Base-by-base conservation (phyloP, 2,797 vertebrate genomes). In the Heterohyrax brucei region DNA sequence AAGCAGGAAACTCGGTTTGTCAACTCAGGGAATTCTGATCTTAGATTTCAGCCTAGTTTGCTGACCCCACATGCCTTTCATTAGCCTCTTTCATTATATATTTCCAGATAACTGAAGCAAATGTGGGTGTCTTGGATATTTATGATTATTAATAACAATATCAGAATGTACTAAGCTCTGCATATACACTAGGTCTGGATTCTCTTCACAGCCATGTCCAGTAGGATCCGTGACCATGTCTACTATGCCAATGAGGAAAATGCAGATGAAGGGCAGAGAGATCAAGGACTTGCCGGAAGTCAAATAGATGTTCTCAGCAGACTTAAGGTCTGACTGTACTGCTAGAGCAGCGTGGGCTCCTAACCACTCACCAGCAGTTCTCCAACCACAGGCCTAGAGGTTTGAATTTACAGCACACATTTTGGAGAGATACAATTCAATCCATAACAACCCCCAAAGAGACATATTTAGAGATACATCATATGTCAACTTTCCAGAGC, bases 401-500 rank as follows among this genome's bases (percentile, higher is more conserved):
- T 56, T 56, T 14, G 12, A 12, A 56, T 56, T 56, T 56, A 56
- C 12, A 56, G 18, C 53, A 56, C 13, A 56, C 18, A 56, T 56
- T 14, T 56, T 56, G 13, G 10, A 1, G 53, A 16, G 53, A 56
- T 16, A 56, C 53, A 56, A 56, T 44, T 39, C 70, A 44, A 73
- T 30, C 16, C 33, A 22, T 21, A 73, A 44, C 19, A 39, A 44
- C 3, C 33, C 48, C 87, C 66, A 22, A 48, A 93, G 97, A 87
- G 97, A 88, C 44, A 24, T 96, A 88, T 78, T 95, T 94, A 92
- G 92, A 83, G 90, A 93, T 64, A 59, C 30, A 88, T 87, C n/a
- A 59, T 83, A 66, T 79, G 87, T 19, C 96, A 97, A 83, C 21
- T 87, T 96, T 97, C 92, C 85, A 95, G 91, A 97, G 70, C 56